These are phyloP conservation scores for Lampris incognitus DNA, from an alignment of 2,113 vertebrate species.

Conservation along the genomic window DNA sequence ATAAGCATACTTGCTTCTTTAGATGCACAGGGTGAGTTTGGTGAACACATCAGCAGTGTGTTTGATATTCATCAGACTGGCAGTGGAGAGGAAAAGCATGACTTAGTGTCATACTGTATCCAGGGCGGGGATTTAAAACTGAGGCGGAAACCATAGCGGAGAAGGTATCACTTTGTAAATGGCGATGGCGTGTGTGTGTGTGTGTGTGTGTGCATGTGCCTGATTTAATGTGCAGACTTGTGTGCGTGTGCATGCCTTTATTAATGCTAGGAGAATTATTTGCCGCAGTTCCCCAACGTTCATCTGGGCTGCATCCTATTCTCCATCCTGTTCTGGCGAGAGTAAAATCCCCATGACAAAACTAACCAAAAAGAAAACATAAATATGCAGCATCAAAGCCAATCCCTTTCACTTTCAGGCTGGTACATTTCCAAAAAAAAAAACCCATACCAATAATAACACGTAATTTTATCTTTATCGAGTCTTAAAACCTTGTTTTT, in stretches of 20 bases:
- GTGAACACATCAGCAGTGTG: constrained; percentile 29
- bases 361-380: too few species aligned
- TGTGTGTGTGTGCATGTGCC: constrained; percentile 11
- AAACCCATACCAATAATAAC: not conserved
- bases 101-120: constrained; percentile 10
- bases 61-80: constrained; percentile 46
- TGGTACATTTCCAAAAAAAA: not conserved
- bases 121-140: constrained; percentile 13
- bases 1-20: constrained; percentile 39
- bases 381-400: not conserved
- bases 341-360: not conserved
- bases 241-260: constrained; percentile 5
- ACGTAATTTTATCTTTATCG: too few species aligned
- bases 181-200: constrained; percentile 2
- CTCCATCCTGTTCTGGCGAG: not conserved
- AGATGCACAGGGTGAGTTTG: constrained; percentile 17
- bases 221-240: not conserved
- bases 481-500: too few species aligned
- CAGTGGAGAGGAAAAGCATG: constrained; percentile 21
- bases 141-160: not conserved
- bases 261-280: not conserved
- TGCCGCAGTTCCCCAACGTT: not conserved
- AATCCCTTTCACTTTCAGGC: not conserved
- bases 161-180: not conserved
- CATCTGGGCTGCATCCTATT: constrained; percentile 1